Percentiles rank a stretch among this genome's conserved stretches.
Conservation (phyloP, 2,888 invertebrate genomes). For the Lasioglossum calceatum region DNA sequence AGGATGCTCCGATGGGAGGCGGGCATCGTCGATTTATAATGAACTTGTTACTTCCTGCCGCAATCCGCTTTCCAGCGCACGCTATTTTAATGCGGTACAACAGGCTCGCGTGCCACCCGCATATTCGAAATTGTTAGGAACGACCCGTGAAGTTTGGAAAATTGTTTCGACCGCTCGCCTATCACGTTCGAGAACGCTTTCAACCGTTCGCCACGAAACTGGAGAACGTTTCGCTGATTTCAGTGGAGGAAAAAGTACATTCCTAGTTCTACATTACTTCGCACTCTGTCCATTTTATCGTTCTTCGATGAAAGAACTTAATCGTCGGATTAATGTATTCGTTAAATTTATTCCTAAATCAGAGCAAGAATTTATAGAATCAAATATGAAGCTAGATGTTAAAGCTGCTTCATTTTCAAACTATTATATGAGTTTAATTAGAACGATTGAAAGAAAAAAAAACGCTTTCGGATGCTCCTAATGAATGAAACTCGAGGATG, state of each 20-base stretch:
- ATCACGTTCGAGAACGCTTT: not conserved
- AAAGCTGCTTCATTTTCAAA: too few relatives aligned
- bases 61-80: constrained; percentile 40
- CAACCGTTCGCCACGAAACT: not conserved
- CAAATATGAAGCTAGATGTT: too few relatives aligned
- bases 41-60: constrained; percentile 59
- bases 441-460: too few relatives aligned
- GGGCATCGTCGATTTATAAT: constrained; percentile 60
- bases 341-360: too few relatives aligned
- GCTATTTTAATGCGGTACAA: constrained; percentile 42
- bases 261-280: not conserved
- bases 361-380: too few relatives aligned
- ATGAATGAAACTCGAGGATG: not conserved
- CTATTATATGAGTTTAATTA: too few relatives aligned
- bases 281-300: not conserved
- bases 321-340: too few relatives aligned
- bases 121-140: constrained; percentile 39
- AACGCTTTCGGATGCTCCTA: too few relatives aligned
- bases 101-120: constrained; percentile 24
- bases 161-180: constrained; percentile 3
- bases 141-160: constrained; percentile 24
- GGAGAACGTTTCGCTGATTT: not conserved
- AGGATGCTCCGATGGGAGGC: constrained; percentile 42
- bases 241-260: not conserved
- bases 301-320: too few relatives aligned